Evolutionary conservation across 2,888 invertebrate species (phyloP), one percentile per base, ranked within the genome.

Genomic region (Lymantria monacha): DNA sequence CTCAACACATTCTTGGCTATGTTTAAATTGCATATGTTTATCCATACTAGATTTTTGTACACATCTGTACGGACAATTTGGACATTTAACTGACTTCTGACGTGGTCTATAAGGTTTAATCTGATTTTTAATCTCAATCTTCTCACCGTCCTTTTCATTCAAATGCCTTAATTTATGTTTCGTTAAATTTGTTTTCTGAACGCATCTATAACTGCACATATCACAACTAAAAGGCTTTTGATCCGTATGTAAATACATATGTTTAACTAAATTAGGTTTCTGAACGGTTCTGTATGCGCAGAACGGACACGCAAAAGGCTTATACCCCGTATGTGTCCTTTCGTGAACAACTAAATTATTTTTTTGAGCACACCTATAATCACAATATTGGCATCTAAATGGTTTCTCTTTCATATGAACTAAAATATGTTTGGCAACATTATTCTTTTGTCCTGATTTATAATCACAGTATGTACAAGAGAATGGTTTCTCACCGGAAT

Each of bases 321-420:
- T 92, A 48, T 85, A 88, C 0, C 92, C 92, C 0, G 92, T 92
- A n/a, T 92, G 92, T 0, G 92, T 92, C 0, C 92, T 59, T 55
- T 92, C 92, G 45, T 92, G 92, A 0, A 92, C 91, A 0, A 92
- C 90, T 40, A 92, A 58, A 33, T 92, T 92, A 37, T 92, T 92
- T 37, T 92, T 92, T 46, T 92, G 92, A 0, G 92, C 92, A 42
- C 91, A 92, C 0, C 85, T 61, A 15, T 92, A 92, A 0, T 91
- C 90, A n/a, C 92, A 92, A 31, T 86, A 92, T 8, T 91, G 88
- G 53, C 92, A 92, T 0, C 84, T 64, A 36, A 87, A 91, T 0
- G 92, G 92, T 57, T 92, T 92, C 46, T 92, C 88, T 44, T 92
- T 91, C 89, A 91, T 92, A 42, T 92, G 92, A 0, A 92, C 91